These are phyloP conservation scores for Cydia amplana DNA, from an alignment of 1,140 invertebrate genomes.

Conservation along the genomic window DNA sequence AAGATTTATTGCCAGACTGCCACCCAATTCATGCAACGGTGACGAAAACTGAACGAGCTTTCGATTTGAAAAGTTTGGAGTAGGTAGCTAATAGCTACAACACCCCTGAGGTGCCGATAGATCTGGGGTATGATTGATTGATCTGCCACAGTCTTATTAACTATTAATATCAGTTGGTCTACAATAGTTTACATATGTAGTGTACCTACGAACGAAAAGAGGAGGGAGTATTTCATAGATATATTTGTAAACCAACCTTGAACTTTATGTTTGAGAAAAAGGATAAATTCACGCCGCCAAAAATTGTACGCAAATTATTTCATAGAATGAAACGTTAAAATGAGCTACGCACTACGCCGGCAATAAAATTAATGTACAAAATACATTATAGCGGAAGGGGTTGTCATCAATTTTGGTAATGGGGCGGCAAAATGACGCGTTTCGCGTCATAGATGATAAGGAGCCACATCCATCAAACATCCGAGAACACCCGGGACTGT, in stretches of 20 bases:
- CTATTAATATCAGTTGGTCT: no score
- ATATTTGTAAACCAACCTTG: no score
- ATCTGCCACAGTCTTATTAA: no score
- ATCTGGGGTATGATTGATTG: no score
- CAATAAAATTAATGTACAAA: background rate
- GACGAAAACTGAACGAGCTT: background rate
- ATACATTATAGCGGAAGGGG: conserved; percentile 9
- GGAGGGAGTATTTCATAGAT: no score
- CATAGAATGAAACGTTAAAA: background rate
- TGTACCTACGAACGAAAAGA: no score
- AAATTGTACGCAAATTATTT: background rate
- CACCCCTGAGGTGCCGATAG: no score
- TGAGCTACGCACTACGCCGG: background rate
- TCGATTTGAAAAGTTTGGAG: conserved; percentile 9
- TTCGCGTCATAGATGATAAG: background rate
- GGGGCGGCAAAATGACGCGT: background rate
- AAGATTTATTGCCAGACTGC: no score
- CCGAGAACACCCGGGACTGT: background rate
- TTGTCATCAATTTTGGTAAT: conserved; percentile 4
- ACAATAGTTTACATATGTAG: no score
- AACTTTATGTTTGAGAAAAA: no score
- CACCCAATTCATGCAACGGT: no score
- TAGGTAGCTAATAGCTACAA: background rate
- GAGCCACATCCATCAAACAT: background rate
- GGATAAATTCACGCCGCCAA: no score